These are phyloP conservation scores for Crambe crambe DNA, from an alignment of 37 sponge, comb jelly and placozoan genomes.

Conservation along the genomic window DNA sequence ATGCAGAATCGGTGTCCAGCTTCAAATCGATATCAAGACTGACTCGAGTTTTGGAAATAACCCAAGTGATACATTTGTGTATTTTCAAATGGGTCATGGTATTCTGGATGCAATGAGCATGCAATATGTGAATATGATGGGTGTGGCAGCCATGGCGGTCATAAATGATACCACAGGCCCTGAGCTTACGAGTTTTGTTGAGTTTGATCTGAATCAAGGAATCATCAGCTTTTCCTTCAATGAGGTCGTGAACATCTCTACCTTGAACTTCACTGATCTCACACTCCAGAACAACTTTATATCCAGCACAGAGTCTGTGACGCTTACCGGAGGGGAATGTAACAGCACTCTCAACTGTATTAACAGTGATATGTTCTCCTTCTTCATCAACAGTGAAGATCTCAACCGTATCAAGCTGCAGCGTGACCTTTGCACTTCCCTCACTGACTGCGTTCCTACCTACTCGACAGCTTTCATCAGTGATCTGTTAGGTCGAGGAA, in stretches of 20 bases:
- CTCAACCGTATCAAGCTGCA: conserved; percentile 70
- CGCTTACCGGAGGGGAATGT: conserved; percentile 50
- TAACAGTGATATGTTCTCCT: conserved; percentile 32
- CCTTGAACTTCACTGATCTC: conserved; percentile 64
- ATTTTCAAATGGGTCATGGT: conserved; percentile 25
- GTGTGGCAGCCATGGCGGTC: neutral
- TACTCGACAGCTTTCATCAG: conserved; percentile 43
- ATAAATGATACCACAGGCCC: conserved; percentile 35
- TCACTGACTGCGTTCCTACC: conserved; percentile 75
- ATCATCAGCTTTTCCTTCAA: conserved; percentile 65
- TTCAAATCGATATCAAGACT: conserved; percentile 45
- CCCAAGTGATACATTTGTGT: conserved; percentile 37
- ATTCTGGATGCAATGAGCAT: conserved; percentile 6
- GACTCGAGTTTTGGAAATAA: conserved; percentile 21
- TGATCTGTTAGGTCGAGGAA: conserved; percentile 36
- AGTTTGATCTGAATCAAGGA: conserved; percentile 72
- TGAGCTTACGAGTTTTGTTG: conserved; percentile 47
- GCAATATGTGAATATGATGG: neutral
- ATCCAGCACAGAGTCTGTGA: conserved; percentile 1
- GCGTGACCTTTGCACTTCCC: conserved; percentile 57
- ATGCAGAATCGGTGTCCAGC: conserved; percentile 24
- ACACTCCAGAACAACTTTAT: conserved; percentile 53
- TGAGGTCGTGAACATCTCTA: conserved; percentile 71
- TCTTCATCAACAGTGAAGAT: conserved; percentile 50
- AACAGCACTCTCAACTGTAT: conserved; percentile 28